Conservation (phyloP, 2,888 invertebrate genomes). For the Thera obeliscata region DNA sequence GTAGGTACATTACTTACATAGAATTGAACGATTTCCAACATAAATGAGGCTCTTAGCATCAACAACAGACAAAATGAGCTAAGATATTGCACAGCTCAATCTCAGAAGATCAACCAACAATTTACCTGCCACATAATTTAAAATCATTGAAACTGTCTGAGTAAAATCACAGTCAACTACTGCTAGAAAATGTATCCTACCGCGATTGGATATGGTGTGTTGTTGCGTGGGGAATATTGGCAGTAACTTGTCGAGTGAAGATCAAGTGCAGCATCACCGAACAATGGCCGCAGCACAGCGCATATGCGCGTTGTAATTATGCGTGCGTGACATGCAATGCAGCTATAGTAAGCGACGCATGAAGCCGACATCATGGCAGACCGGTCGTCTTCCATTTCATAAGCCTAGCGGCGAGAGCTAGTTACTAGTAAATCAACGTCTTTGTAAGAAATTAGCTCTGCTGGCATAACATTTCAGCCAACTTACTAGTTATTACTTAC, state of each 20-base stretch:
- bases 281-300: conserved; percentile 34
- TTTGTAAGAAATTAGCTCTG: conserved; percentile 3
- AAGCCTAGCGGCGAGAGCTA: conserved; percentile 12
- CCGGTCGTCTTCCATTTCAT: conserved; percentile 31
- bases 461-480: no score
- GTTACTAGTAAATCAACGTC: conserved; percentile 5
- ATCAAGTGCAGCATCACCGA: conserved; percentile 30
- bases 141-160: conserved; percentile 18
- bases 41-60: conserved; percentile 12
- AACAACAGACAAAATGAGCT: conserved; percentile 16
- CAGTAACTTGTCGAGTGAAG: conserved; percentile 21
- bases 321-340: conserved; percentile 40
- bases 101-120: conserved; percentile 24
- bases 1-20: no score
- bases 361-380: conserved; percentile 34
- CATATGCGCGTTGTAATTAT: conserved; percentile 37
- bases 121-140: conserved; percentile 30
- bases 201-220: conserved; percentile 7
- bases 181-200: conserved; percentile 14
- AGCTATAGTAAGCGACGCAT: conserved; percentile 38
- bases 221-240: conserved; percentile 21
- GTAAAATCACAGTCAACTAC: conserved; percentile 8
- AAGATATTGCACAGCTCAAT: conserved; percentile 27
- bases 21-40: conserved; percentile 8
- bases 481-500: no score